These are phyloP conservation scores for Subacronicta megacephala DNA, from an alignment of 2,888 invertebrate genomes.

Conservation along the genomic window DNA sequence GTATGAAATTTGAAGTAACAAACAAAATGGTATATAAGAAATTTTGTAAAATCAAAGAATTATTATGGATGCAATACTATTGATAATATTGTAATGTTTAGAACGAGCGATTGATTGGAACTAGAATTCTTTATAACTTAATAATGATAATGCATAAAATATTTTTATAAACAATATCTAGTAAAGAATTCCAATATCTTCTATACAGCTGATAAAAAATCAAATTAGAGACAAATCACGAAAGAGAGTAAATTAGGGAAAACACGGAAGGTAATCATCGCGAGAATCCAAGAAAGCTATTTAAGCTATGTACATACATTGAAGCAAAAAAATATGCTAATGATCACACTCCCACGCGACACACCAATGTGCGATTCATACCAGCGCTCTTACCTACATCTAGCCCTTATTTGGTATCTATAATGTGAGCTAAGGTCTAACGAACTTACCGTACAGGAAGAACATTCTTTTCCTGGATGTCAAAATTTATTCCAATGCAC, in stretches of 20 bases:
- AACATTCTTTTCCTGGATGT: conserved; percentile 85
- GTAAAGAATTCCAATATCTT: conserved; percentile 5
- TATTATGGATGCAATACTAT: too few relatives aligned
- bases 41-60: too few relatives aligned
- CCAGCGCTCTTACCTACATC: conserved; percentile 49
- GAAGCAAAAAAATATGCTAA: conserved; percentile 73
- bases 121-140: too few relatives aligned
- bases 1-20: not conserved
- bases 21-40: not conserved
- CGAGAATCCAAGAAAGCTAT: conserved; percentile 45
- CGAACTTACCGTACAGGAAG: conserved; percentile 81
- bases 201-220: conserved; percentile 1
- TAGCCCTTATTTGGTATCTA: conserved; percentile 46
- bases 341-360: conserved; percentile 71
- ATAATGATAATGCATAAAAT: too few relatives aligned
- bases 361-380: conserved; percentile 45
- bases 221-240: conserved; percentile 6
- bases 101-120: too few relatives aligned
- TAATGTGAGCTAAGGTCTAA: conserved; percentile 48
- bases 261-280: conserved; percentile 23
- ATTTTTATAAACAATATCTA: too few relatives aligned
- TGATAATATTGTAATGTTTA: too few relatives aligned
- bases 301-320: conserved; percentile 37
- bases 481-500: conserved; percentile 86
- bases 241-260: conserved; percentile 31